These are phyloP conservation scores for Thymallus thymallus DNA, from an alignment of 2,113 vertebrate genomes.

Conservation along the genomic window DNA sequence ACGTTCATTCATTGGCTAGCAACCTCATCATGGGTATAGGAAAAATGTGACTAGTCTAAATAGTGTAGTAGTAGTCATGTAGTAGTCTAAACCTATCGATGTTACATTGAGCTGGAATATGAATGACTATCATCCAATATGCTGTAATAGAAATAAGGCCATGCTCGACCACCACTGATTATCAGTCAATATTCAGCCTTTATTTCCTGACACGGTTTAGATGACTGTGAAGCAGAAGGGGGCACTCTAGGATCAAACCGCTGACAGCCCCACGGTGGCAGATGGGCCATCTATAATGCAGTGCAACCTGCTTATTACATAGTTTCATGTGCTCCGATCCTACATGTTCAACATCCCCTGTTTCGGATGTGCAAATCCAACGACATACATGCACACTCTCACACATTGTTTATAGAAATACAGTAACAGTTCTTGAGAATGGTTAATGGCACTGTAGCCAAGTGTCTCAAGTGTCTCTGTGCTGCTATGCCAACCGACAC, in stretches of 20 bases:
- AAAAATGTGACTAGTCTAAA: too few relatives aligned
- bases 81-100: too few relatives aligned
- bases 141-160: too few relatives aligned
- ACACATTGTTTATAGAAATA: neutral
- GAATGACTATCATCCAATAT: too few relatives aligned
- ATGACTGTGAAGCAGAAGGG: neutral
- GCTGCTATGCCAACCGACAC: conserved; percentile 63
- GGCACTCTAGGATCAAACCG: conserved; percentile 20
- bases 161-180: neutral
- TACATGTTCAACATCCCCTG: conserved; percentile 45
- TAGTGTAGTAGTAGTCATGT: too few relatives aligned
- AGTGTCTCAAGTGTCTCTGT: conserved; percentile 38
- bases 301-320: conserved; percentile 54
- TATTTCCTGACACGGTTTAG: too few relatives aligned
- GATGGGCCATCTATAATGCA: conserved; percentile 71
- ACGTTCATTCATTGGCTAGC: too few relatives aligned
- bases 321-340: conserved; percentile 44
- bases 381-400: conserved; percentile 37
- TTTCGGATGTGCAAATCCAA: conserved; percentile 45
- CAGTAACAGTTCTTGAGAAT: conserved; percentile 12
- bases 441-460: conserved; percentile 40
- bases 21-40: too few relatives aligned
- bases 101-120: too few relatives aligned
- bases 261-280: conserved; percentile 48
- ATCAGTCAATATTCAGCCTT: neutral